These are phyloP conservation scores for Dromaius novaehollandiae DNA, from an alignment of 2,113 vertebrate genomes.

Conservation along the genomic window DNA sequence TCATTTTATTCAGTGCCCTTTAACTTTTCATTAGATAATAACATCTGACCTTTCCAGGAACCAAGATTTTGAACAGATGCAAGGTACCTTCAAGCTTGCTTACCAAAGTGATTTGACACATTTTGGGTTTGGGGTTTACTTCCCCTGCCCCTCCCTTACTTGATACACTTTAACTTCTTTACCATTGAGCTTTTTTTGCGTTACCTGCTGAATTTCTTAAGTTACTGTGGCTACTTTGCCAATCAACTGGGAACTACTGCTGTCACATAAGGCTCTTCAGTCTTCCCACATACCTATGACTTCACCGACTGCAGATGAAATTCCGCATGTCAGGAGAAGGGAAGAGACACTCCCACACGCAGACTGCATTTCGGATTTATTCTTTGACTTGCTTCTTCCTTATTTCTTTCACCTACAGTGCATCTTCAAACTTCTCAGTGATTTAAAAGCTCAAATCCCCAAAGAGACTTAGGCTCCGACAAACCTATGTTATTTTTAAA, in stretches of 20 bases:
- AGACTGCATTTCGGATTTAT: constrained; percentile 10
- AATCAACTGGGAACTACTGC: neutral
- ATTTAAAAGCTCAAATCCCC: neutral
- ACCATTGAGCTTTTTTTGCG: neutral
- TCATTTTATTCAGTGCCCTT: constrained; percentile 20
- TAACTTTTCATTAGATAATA: constrained; percentile 13
- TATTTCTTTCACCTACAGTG: neutral
- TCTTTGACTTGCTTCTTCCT: neutral
- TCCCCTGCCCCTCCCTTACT: neutral
- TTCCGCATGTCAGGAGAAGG: neutral
- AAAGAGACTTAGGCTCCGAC: neutral
- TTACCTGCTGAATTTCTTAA: neutral
- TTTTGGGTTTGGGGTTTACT: neutral
- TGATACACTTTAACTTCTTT: neutral
- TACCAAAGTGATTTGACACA: neutral
- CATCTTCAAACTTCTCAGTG: neutral
- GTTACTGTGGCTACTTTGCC: neutral
- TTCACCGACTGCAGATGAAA: constrained; percentile 39
- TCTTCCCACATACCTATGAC: constrained; percentile 46
- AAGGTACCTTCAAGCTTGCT: neutral
- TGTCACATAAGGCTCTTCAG: neutral
- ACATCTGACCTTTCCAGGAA: constrained; percentile 29
- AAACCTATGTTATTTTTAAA: neutral
- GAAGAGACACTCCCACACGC: constrained; percentile 47
- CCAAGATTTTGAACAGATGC: neutral